A percentile compares a stretch with the other conserved stretches of the same genome.
phyloP scores from a whole-genome alignment of 2,888 invertebrate species.

The Saturnia japonica region DNA sequence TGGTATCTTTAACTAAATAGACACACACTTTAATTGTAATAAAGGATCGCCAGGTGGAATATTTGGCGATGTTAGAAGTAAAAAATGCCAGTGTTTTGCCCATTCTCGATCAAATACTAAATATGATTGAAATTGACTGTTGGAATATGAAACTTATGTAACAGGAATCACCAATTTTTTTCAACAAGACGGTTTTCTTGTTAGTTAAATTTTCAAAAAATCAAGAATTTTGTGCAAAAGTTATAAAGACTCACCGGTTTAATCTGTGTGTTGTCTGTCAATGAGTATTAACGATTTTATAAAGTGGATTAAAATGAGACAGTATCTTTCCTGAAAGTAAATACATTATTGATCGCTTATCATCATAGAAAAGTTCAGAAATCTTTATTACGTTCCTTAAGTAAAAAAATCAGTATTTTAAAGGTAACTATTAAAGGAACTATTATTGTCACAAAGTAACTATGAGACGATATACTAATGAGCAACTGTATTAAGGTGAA shows the following conservation, averaged over 20 bases:
- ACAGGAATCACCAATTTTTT: background rate
- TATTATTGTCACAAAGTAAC: background rate
- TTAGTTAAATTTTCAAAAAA: too few species aligned
- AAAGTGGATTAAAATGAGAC: background rate
- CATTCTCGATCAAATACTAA: background rate
- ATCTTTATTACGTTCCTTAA: background rate
- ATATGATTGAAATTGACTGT: background rate
- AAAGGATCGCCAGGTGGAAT: background rate
- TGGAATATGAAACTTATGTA: background rate
- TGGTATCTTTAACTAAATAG: constrained; percentile 7
- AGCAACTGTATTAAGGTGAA: background rate
- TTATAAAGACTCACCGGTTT: background rate
- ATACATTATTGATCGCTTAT: background rate
- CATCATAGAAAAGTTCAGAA: background rate
- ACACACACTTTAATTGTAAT: constrained; percentile 6
- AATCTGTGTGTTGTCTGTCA: background rate
- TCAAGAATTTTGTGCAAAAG: background rate
- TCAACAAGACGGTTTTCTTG: too few species aligned
- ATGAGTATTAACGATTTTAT: background rate
- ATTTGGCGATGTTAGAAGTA: background rate
- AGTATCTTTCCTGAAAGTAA: background rate
- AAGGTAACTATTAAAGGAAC: background rate
- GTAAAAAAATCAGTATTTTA: background rate
- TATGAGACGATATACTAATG: background rate
- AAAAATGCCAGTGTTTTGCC: background rate